Conservation (phyloP, 92 coral and sea anemone genomes). For the Zoanthus solanderi region DNA sequence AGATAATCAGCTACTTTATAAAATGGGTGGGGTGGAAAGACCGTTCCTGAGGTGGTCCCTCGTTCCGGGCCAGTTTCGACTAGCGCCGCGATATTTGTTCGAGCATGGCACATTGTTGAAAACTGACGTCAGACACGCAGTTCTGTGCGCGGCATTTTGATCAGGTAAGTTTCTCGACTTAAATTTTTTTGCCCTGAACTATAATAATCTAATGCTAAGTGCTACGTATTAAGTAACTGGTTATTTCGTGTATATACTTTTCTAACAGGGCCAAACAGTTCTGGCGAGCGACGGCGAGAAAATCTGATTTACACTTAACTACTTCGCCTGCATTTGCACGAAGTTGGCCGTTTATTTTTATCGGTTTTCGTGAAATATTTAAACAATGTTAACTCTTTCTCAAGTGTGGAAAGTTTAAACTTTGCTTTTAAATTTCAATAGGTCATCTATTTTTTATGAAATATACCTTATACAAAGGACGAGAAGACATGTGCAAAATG, state of each 20-base stretch:
- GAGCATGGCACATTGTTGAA: neutral
- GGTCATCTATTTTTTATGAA: no score
- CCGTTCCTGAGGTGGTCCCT: conserved; percentile 2
- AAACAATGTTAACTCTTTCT: no score
- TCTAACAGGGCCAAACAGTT: no score
- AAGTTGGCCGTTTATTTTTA: no score
- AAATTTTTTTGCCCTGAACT: neutral
- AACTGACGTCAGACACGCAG: neutral
- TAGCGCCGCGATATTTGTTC: neutral
- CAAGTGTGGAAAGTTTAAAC: neutral
- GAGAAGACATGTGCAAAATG: neutral
- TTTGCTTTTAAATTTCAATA: neutral
- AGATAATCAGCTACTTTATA: neutral
- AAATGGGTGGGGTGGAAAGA: neutral
- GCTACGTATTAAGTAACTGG: neutral
- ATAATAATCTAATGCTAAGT: neutral
- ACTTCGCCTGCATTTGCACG: no score
- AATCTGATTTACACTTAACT: no score
- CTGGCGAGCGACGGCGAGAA: no score
- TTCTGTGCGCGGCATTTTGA: neutral
- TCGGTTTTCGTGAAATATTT: no score
- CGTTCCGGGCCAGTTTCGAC: neutral
- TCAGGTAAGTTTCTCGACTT: neutral
- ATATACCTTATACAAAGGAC: neutral
- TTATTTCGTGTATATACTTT: no score